phyloP scores from a whole-genome alignment of 2,113 vertebrate genomes.

The Thunnus maccoyii region DNA sequence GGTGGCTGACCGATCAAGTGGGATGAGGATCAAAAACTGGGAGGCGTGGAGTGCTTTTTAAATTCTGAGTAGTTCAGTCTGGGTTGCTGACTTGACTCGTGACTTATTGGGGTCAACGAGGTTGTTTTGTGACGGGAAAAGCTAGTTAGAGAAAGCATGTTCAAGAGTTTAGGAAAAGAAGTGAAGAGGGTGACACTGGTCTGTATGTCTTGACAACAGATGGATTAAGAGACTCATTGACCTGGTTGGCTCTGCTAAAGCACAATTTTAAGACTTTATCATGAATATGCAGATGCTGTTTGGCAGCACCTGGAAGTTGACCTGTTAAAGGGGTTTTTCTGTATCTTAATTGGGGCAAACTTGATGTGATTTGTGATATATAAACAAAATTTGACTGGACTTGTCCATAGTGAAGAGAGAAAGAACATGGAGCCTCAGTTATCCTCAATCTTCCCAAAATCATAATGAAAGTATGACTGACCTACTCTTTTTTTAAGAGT shows the following conservation, averaged over 20 bases:
- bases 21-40: slow-evolving; percentile 15
- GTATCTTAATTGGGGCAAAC: too few relatives aligned
- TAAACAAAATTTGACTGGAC: too few relatives aligned
- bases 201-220: not conserved
- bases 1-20: slow-evolving; percentile 29
- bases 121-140: slow-evolving; percentile 50
- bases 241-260: not conserved
- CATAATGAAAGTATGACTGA: too few relatives aligned
- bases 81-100: slow-evolving; percentile 15
- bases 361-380: too few relatives aligned
- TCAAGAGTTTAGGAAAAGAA: slow-evolving; percentile 21
- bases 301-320: too few relatives aligned
- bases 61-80: slow-evolving; percentile 17
- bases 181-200: slow-evolving; percentile 10
- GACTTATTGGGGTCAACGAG: slow-evolving; percentile 44
- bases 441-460: not conserved
- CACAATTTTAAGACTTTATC: slow-evolving; percentile 16
- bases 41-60: slow-evolving; percentile 22
- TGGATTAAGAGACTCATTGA: not conserved
- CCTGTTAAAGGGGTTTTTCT: too few relatives aligned
- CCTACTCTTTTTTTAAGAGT: too few relatives aligned
- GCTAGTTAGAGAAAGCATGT: slow-evolving; percentile 17
- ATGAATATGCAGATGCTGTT: too few relatives aligned
- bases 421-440: not conserved
- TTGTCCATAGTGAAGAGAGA: too few relatives aligned